Evolutionary conservation across 1,140 invertebrate genomes (phyloP).

Genomic region (Papilio machaon): DNA sequence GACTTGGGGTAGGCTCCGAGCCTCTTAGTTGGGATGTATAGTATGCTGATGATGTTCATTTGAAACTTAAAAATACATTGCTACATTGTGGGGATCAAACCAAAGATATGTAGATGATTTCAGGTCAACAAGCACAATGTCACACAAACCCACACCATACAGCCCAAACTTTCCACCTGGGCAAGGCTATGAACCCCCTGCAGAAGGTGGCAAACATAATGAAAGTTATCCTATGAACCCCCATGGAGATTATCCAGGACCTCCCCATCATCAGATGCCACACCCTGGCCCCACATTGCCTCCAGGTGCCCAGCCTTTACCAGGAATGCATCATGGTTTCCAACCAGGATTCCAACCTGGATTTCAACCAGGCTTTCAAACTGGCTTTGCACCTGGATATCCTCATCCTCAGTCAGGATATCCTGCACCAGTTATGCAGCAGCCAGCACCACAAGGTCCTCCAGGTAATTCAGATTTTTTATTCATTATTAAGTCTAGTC

Average conservation of each 20-base stretch:
- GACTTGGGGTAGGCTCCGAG: too few species aligned
- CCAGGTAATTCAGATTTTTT: constrained; percentile 54
- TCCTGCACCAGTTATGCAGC: constrained; percentile 68
- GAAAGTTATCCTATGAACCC: constrained; percentile 68
- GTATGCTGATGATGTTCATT: too few species aligned
- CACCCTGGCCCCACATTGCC: constrained; percentile 54
- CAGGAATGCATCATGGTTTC: constrained; percentile 67
- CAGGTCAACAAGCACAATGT: constrained; percentile 57
- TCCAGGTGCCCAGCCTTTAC: constrained; percentile 68
- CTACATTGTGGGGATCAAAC: too few species aligned
- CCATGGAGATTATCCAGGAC: constrained; percentile 63
- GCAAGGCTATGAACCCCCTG: constrained; percentile 68
- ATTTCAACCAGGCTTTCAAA: constrained; percentile 64
- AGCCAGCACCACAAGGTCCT: constrained; percentile 63
- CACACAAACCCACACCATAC: constrained; percentile 70
- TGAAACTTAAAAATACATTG: too few species aligned
- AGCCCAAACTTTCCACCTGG: constrained; percentile 73
- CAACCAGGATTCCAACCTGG: constrained; percentile 67
- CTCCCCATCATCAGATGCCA: constrained; percentile 52
- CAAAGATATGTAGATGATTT: constrained; percentile 37
- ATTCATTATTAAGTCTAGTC: neutral
- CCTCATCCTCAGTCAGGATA: constrained; percentile 63
- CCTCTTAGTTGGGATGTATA: too few species aligned
- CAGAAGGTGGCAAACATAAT: constrained; percentile 54
- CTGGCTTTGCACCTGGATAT: constrained; percentile 61